Base-by-base conservation (phyloP, 2,888 invertebrate genomes). In the Eristalis arbustorum region DNA sequence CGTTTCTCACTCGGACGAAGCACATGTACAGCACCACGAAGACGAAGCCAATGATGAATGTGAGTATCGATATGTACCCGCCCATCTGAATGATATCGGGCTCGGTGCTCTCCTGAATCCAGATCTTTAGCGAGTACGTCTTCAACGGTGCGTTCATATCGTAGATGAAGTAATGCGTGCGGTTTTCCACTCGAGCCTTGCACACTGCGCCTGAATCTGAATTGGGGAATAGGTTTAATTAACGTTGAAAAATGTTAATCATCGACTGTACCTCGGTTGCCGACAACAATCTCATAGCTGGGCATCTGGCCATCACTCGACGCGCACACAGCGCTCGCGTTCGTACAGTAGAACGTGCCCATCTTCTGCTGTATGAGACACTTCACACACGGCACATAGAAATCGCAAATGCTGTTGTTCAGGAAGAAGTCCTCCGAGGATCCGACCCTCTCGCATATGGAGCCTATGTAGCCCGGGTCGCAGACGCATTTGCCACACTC, bases 401-500 rank as follows among this genome's bases (percentile, higher is more conserved):
- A 92, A 11, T 88, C 87, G 40, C 93, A 93, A 37, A 93, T 68
- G 23, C 91, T 91, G 79, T 92, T 92, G n/a, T 84, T 64, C 90
- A 91, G 14, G 59, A 25, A 56, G 91, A 18, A n/a, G 18, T 49
- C 18, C 49, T 18, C 49, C 4, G 8, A 6, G 1, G 18, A n/a
- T 8, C 49, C 49, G 3, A 49, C 18, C 18, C 8, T 91, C 83
- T 93, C 93, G 68, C 93, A 93, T 81, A 91, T 92, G 62, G 77
- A 89, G 0, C 93, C 93, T 88, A 89, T 37, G 81, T 90, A 92
- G 0, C 89, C 88, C 2, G 90, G 88, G 10, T 91, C 84, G 74
- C 93, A 93, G 2, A 71, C 22, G 71, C 93, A 93, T 5, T 79
- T 91, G 90, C 96, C 97, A 90, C 98, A 98, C 18, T 94, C 94